These are phyloP conservation scores for Pediacus dermestoides DNA, from an alignment of 2,888 invertebrate genomes.

Conservation along the genomic window DNA sequence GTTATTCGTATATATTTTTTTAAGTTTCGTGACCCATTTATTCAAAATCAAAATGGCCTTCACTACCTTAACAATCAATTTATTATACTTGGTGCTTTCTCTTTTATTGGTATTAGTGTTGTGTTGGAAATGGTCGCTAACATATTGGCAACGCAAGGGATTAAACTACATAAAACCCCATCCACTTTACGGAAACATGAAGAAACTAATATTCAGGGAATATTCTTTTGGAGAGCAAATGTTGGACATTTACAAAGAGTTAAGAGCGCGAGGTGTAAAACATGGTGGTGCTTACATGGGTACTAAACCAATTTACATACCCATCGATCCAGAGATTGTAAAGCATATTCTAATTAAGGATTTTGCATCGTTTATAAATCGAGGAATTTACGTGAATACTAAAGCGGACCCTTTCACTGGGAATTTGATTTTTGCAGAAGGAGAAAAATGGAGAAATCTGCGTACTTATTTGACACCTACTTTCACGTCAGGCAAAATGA, in stretches of 20 bases:
- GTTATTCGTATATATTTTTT: too few species aligned
- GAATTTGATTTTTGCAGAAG: slow-evolving; percentile 33
- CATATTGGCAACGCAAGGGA: not conserved
- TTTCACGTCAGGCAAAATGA: slow-evolving; percentile 32
- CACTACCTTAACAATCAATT: too few species aligned
- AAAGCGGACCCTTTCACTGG: slow-evolving; percentile 32
- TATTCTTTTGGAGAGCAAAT: not conserved
- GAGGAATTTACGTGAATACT: slow-evolving; percentile 28
- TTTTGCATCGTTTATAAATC: slow-evolving; percentile 34
- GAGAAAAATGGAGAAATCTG: slow-evolving; percentile 37
- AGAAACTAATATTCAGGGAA: not conserved
- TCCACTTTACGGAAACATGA: not conserved
- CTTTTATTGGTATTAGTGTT: too few species aligned
- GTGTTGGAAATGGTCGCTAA: too few species aligned
- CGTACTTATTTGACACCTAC: slow-evolving; percentile 47
- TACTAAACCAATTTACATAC: slow-evolving; percentile 29
- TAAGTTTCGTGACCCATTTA: too few species aligned
- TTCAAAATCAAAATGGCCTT: too few species aligned
- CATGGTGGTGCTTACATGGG: not conserved
- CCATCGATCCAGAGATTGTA: slow-evolving; percentile 34
- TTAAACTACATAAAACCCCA: not conserved
- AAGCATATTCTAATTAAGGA: slow-evolving; percentile 36
- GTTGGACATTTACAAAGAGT: not conserved
- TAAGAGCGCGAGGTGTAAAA: not conserved
- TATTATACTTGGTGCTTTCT: too few species aligned